Evolutionary conservation across 1,140 invertebrate species (phyloP), one percentile per base, ranked within the genome.

Genomic region (Halyomorpha halys): DNA sequence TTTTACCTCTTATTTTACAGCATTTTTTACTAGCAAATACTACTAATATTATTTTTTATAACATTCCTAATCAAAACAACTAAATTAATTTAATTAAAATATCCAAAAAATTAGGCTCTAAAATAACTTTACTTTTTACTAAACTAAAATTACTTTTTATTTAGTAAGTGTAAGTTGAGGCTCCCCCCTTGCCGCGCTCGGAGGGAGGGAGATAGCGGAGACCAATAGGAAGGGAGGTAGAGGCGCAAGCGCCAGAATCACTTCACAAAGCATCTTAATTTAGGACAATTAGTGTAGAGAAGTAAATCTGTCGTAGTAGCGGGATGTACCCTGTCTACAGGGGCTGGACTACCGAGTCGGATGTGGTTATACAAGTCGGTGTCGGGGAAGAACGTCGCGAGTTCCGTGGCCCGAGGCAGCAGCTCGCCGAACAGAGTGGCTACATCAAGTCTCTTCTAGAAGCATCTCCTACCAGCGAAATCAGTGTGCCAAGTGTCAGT

Each of bases 351-450:
- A 67, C 76, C 68, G 73, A 67, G 74, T 83, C 9, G 82, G 68
- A 86, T 69, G 81, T 85, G 0, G 73, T 84, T 19, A 73, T 86
- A 0, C 76, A 82, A 71, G 83, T 85, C 11, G 83, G 83, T 0
- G 80, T 82, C 3, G 69, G 66, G 6, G 61, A 30, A 19, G 56
- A 64, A 27, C 70, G 69, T 1, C 79, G 79, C 53, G 76, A 85
- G 45, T 88, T 87, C 73, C 80, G 83, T 0, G 85, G 85, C 1
- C 85, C 88, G 69, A 79, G 80, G 13, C 72, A 77, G 18, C 77
- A 88, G 6, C 71, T 89, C n/a, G 78, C 82, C 5, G 78, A 82
- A 13, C 85, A 89, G 70, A 87, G 85, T 69, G 86, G 85, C 8
- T 89, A 86, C 70, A 77, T 85, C 67, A 78, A 82, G 63, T 79